These are phyloP conservation scores for Geotrypetes seraphini DNA, from an alignment of 2,797 vertebrate genomes.

Conservation along the genomic window DNA sequence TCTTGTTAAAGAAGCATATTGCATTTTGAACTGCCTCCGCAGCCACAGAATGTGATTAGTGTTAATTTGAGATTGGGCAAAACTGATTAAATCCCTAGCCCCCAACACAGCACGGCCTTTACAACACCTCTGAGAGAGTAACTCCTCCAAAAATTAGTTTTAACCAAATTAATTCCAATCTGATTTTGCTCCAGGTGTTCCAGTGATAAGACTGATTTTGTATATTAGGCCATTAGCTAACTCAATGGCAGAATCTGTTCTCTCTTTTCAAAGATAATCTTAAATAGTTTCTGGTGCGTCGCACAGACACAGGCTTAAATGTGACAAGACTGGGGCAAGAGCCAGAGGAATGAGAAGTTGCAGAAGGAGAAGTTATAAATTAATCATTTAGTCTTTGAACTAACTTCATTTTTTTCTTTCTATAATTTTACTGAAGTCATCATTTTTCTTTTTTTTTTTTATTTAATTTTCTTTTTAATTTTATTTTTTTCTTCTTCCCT, in stretches of 20 bases:
- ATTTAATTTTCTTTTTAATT: too few relatives aligned
- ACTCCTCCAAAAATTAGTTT: slow-evolving; percentile 31
- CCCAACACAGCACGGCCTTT: slow-evolving; percentile 5
- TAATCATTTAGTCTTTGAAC: too few relatives aligned
- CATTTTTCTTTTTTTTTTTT: too few relatives aligned
- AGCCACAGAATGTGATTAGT: slow-evolving; percentile 14
- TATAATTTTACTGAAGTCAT: too few relatives aligned
- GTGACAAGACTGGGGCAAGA: too few relatives aligned
- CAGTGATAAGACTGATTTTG: slow-evolving; percentile 9
- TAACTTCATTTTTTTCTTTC: too few relatives aligned
- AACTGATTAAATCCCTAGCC: slow-evolving; percentile 16
- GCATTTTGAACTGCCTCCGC: background rate
- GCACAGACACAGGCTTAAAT: background rate
- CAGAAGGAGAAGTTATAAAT: too few relatives aligned
- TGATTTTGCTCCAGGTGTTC: slow-evolving; percentile 18
- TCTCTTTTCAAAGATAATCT: background rate
- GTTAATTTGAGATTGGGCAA: slow-evolving; percentile 29
- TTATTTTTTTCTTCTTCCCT: too few relatives aligned
- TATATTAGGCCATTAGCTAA: slow-evolving; percentile 10
- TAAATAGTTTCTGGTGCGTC: background rate
- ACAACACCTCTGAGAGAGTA: slow-evolving; percentile 31
- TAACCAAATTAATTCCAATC: slow-evolving; percentile 29
- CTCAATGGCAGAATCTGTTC: background rate
- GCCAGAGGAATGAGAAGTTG: too few relatives aligned
- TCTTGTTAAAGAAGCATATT: background rate